These are phyloP conservation scores for Zaprionus capensis DNA, from an alignment of 1,140 invertebrate genomes.

Conservation along the genomic window DNA sequence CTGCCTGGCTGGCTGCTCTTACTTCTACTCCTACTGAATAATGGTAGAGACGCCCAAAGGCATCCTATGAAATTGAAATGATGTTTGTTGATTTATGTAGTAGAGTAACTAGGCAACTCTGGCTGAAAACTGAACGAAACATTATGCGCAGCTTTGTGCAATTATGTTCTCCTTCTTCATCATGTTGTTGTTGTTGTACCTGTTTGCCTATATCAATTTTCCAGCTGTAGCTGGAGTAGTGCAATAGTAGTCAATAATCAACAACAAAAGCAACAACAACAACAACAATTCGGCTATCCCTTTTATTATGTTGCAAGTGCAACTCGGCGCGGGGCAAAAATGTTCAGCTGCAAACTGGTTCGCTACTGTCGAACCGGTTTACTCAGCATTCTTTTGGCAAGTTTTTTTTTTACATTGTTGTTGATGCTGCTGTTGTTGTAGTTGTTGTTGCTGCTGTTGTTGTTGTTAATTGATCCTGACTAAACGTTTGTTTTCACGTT, in stretches of 20 bases:
- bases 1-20: neutral
- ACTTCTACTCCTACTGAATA: neutral
- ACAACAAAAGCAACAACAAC: slow-evolving; percentile 9
- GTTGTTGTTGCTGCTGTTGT: slow-evolving; percentile 8
- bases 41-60: neutral
- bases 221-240: slow-evolving; percentile 9
- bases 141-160: slow-evolving; percentile 1
- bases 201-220: slow-evolving; percentile 9
- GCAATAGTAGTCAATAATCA: slow-evolving; percentile 66
- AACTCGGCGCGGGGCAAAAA: slow-evolving; percentile 11
- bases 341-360: slow-evolving; percentile 75
- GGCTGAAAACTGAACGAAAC: neutral
- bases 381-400: slow-evolving; percentile 3
- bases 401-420: neutral
- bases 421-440: slow-evolving; percentile 9
- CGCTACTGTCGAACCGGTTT: slow-evolving; percentile 11
- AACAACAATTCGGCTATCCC: slow-evolving; percentile 65
- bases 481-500: slow-evolving; percentile 65
- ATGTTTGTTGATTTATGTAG: slow-evolving; percentile 6
- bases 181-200: slow-evolving; percentile 16
- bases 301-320: slow-evolving; percentile 67
- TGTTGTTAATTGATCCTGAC: slow-evolving; percentile 69
- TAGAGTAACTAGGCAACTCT: slow-evolving; percentile 8
- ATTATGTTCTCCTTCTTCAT: slow-evolving; percentile 13
- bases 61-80: neutral